Base-by-base conservation (phyloP, 2,888 invertebrate genomes). In the Apamea monoglypha region DNA sequence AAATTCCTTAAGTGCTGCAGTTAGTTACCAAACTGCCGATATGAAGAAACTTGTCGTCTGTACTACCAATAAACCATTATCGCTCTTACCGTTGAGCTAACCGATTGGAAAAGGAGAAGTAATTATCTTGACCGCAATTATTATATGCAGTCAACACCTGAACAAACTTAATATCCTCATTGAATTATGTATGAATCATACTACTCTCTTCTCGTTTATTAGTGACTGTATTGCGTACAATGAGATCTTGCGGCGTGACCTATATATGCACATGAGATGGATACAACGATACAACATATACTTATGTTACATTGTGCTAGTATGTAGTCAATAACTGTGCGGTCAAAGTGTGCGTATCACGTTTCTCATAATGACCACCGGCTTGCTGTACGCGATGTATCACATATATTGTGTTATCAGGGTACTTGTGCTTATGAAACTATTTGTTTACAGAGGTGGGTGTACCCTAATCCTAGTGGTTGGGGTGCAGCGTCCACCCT, bases 361-460 rank as follows among this genome's bases (percentile, higher is more conserved):
- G 87, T 87, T 86, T 81, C 84, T 78, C 70, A 40, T 69, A 69
- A 64, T 78, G 80, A 78, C 76, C 69, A 81, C 79, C 63, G 63
- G 56, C 74, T 86, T 76, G 75, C 72, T 80, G 47, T 36, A 81
- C 67, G 61, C 21, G 70, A 59, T 79, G 78, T 84, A 63, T 80
- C 75, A 82, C 84, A 80, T 81, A 82, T 84, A 75, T 80, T 81
- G 84, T 81, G 75, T 78, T 75, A 61, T 78, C 74, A 83, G 80
- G 82, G 50, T 77, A 77, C 78, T 83, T 86, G 84, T 89, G 86
- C 88, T 90, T 85, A 90, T 88, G 77, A 83, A 87, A 79, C 84
- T 90, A 81, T 91, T 94, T 94, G 88, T 93, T 94, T 93, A 92
- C 93, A 93, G 92, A 90, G 92, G 91, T 92, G 91, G 92, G 88